Evolutionary conservation across 2,113 vertebrate genomes (phyloP).

Genomic region (Capreolus pygargus): DNA sequence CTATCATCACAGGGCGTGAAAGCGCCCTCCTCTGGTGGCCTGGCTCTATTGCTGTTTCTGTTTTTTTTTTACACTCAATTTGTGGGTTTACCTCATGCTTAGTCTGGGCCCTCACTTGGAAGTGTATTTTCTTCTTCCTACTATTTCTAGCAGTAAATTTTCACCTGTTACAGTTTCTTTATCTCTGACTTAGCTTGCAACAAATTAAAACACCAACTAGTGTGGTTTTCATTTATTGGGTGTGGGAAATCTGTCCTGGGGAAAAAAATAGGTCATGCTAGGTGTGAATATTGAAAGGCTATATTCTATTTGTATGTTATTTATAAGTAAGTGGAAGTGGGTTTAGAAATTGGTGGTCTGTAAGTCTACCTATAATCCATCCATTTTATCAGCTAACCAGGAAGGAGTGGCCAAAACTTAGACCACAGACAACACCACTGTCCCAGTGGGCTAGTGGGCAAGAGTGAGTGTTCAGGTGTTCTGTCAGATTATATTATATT

Average conservation of each 20-base stretch:
- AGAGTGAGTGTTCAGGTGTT: not conserved
- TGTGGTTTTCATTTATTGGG: not conserved
- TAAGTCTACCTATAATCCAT: not conserved
- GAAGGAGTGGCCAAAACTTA: not conserved
- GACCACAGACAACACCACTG: not conserved
- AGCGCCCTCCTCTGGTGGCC: not conserved
- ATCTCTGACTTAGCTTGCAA: not conserved
- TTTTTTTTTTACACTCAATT: not conserved
- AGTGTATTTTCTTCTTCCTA: not conserved
- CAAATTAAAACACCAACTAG: not conserved
- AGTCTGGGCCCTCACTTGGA: not conserved
- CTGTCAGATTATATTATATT: not conserved
- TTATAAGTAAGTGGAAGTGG: not conserved
- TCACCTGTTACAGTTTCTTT: not conserved
- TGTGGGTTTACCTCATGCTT: not conserved
- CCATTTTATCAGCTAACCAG: not conserved
- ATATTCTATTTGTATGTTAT: not conserved
- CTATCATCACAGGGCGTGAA: not conserved
- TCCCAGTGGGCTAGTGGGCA: not conserved
- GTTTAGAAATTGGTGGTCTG: not conserved
- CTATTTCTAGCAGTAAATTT: not conserved
- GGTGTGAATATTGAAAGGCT: not conserved
- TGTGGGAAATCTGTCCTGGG: not conserved
- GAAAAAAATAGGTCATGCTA: not conserved
- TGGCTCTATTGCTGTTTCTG: not conserved